Percentiles rank a stretch among this genome's conserved stretches.
These are phyloP conservation scores for Clarias laeviceps DNA, from an alignment of 2,797 vertebrate genomes.

Conservation along the genomic window DNA sequence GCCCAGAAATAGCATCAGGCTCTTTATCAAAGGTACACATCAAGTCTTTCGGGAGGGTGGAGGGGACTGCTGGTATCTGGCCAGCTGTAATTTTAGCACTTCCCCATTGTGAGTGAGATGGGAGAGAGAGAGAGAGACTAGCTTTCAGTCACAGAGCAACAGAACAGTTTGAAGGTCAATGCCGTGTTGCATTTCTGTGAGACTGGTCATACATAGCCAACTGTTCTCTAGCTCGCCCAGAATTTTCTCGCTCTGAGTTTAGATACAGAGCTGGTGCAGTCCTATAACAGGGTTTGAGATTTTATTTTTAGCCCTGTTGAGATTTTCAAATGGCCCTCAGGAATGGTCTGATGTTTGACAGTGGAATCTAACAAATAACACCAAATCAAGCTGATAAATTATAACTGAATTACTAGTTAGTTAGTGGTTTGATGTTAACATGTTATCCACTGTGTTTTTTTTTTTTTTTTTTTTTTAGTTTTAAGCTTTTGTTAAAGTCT, in stretches of 20 bases:
- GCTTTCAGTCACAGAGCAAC: conserved; percentile 19
- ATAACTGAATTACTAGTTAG: not conserved
- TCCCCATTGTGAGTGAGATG: conserved; percentile 54
- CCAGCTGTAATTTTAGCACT: conserved; percentile 57
- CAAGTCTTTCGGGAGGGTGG: conserved; percentile 47
- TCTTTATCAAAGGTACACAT: conserved; percentile 55
- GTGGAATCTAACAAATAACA: not conserved
- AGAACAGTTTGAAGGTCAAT: conserved; percentile 28
- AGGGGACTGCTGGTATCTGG: conserved; percentile 48
- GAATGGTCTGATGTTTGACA: not conserved
- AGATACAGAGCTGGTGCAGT: conserved; percentile 2
- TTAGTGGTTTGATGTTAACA: not conserved
- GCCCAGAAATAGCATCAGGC: conserved; percentile 52
- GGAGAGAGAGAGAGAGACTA: conserved; percentile 28
- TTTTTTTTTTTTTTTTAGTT: not conserved
- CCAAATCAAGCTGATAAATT: not conserved
- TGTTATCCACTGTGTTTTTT: not conserved
- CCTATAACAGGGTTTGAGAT: not conserved
- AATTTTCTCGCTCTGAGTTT: not conserved
- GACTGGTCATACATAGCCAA: conserved; percentile 5
- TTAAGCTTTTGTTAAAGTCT: not conserved
- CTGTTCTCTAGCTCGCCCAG: not conserved
- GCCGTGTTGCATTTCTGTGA: conserved; percentile 24
- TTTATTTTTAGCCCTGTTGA: not conserved
- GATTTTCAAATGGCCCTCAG: not conserved